Conservation (phyloP, 1,140 invertebrate genomes). For the Trichomalopsis sarcophagae region DNA sequence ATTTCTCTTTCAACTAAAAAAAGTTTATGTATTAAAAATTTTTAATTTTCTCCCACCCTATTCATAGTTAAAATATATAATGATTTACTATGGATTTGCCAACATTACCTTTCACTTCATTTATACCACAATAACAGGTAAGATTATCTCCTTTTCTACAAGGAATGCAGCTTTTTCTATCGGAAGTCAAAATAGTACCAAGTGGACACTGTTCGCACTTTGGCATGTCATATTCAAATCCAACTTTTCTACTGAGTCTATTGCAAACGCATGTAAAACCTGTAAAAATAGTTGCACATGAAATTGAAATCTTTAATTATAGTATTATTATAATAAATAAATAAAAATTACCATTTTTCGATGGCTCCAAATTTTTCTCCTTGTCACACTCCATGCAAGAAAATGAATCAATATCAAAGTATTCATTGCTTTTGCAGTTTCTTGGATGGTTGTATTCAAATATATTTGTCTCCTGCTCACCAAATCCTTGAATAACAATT, state of each 20-base stretch:
- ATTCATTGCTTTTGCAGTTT: constrained; percentile 63
- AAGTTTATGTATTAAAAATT: not conserved
- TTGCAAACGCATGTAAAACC: constrained; percentile 64
- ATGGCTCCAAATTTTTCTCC: constrained; percentile 63
- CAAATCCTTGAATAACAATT: not conserved
- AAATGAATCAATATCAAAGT: constrained; percentile 63
- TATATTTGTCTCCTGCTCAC: constrained; percentile 51
- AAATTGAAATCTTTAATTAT: constrained; percentile 37
- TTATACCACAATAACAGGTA: constrained; percentile 64
- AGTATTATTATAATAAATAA: constrained; percentile 5
- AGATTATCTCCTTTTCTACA: constrained; percentile 60
- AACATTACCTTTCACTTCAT: constrained; percentile 67
- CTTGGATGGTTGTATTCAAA: constrained; percentile 60
- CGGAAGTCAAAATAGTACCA: constrained; percentile 62
- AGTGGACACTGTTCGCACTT: constrained; percentile 63
- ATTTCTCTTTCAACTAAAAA: constrained; percentile 71
- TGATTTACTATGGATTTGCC: not conserved
- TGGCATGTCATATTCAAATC: constrained; percentile 59
- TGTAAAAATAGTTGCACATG: constrained; percentile 52
- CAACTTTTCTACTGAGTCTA: constrained; percentile 62
- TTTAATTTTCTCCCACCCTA: too few species aligned
- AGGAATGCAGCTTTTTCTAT: constrained; percentile 67
- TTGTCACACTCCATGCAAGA: constrained; percentile 64
- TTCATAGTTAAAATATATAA: constrained; percentile 34
- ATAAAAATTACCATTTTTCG: constrained; percentile 59